Evolutionary conservation across 2,888 invertebrate genomes (phyloP).

Genomic region (Conops quadrifasciatus): DNA sequence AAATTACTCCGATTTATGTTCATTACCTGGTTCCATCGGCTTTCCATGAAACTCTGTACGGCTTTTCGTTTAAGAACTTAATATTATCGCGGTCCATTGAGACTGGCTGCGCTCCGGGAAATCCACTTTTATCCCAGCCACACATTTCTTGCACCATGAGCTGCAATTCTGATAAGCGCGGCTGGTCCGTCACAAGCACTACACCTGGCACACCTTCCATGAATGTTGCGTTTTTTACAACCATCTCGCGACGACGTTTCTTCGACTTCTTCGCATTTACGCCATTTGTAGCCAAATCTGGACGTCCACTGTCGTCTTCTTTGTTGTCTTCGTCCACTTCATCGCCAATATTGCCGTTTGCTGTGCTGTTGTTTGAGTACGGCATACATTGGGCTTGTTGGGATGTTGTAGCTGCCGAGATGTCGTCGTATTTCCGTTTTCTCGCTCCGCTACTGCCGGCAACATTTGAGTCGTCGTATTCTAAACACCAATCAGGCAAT

Average conservation of each 20-base stretch:
- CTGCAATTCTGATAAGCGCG: slow-evolving; percentile 74
- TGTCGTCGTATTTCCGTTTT: slow-evolving; percentile 52
- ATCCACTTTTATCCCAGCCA: slow-evolving; percentile 80
- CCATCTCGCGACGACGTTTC: slow-evolving; percentile 67
- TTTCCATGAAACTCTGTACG: slow-evolving; percentile 98
- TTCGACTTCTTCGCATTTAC: slow-evolving; percentile 55
- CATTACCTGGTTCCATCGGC: slow-evolving; percentile 92
- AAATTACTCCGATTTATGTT: neutral
- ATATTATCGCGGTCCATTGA: slow-evolving; percentile 92
- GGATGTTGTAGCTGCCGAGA: slow-evolving; percentile 42
- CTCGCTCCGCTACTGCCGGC: slow-evolving; percentile 26
- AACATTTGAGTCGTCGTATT: slow-evolving; percentile 56
- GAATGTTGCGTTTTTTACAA: slow-evolving; percentile 75
- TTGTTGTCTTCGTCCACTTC: slow-evolving; percentile 40
- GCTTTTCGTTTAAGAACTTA: slow-evolving; percentile 75
- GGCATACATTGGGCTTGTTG: slow-evolving; percentile 44
- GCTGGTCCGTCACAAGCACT: slow-evolving; percentile 72
- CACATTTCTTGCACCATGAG: slow-evolving; percentile 81
- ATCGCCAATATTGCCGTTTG: slow-evolving; percentile 37
- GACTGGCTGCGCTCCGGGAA: slow-evolving; percentile 97
- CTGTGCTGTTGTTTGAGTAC: slow-evolving; percentile 32
- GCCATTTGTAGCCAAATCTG: slow-evolving; percentile 37
- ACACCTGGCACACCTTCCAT: slow-evolving; percentile 90
- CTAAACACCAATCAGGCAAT: slow-evolving; percentile 89
- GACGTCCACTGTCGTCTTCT: slow-evolving; percentile 35